phyloP scores from a whole-genome alignment of 2,888 invertebrate species.

The Mythimna loreyi region DNA sequence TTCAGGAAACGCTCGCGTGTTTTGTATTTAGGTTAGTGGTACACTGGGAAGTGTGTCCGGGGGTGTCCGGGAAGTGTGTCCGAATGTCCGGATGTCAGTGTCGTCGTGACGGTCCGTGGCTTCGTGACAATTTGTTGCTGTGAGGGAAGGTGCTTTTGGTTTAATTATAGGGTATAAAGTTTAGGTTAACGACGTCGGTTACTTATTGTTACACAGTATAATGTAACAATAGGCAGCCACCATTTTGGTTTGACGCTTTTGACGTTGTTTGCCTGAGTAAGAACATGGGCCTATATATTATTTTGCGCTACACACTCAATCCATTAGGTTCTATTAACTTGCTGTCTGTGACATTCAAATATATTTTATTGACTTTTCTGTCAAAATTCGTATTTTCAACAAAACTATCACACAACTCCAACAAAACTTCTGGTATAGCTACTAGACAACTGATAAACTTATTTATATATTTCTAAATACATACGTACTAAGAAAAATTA shows the following conservation, averaged over 20 bases:
- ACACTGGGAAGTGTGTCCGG: slow-evolving; percentile 68
- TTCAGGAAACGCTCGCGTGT: slow-evolving; percentile 90
- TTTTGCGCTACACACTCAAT: too few relatives aligned
- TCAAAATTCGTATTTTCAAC: neutral
- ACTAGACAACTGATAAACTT: too few relatives aligned
- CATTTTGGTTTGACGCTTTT: neutral
- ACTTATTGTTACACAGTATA: neutral
- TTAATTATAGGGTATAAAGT: slow-evolving; percentile 6
- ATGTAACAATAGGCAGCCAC: neutral
- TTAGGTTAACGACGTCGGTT: neutral
- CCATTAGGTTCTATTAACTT: too few relatives aligned
- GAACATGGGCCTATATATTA: too few relatives aligned
- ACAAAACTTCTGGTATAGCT: too few relatives aligned
- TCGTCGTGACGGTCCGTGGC: slow-evolving; percentile 19
- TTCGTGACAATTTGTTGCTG: slow-evolving; percentile 22
- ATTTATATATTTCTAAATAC: too few relatives aligned
- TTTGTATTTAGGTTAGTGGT: slow-evolving; percentile 75
- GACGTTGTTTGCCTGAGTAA: neutral
- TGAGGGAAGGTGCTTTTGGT: neutral
- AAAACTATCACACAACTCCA: neutral
- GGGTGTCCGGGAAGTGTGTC: slow-evolving; percentile 59
- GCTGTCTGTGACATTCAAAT: neutral
- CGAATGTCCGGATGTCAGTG: slow-evolving; percentile 39
- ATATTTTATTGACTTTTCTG: too few relatives aligned
- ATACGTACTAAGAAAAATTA: too few relatives aligned